Percentiles rank a stretch among this genome's conserved stretches.
Evolutionary conservation across 1,140 invertebrate species (phyloP).

Genomic region (Drosophila kepulauana): DNA sequence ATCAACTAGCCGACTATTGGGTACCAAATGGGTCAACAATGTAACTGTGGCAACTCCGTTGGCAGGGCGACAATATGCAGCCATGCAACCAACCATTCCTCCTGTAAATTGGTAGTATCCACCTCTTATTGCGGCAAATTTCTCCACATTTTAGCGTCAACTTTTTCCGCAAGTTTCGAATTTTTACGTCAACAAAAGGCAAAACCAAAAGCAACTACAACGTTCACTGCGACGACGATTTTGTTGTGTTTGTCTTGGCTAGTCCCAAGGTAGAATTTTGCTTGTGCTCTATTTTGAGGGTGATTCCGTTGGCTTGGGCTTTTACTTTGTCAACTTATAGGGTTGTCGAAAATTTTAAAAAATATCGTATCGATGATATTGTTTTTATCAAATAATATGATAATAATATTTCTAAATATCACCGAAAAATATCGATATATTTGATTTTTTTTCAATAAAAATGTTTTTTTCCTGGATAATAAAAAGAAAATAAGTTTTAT

Average conservation of each 20-base stretch:
- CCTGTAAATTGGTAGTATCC: constrained; percentile 37
- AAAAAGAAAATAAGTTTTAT: too few relatives aligned
- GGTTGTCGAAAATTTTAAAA: too few relatives aligned
- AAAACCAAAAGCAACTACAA: constrained; percentile 71
- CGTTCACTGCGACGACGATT: constrained; percentile 44
- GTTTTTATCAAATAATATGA: too few relatives aligned
- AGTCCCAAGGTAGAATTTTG: constrained; percentile 61
- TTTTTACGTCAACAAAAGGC: constrained; percentile 77
- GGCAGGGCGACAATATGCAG: constrained; percentile 23
- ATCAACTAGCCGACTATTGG: constrained; percentile 69
- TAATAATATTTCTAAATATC: too few relatives aligned
- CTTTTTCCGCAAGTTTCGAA: constrained; percentile 79
- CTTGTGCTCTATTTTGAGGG: neutral
- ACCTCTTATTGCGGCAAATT: constrained; percentile 74
- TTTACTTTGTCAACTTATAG: too few relatives aligned
- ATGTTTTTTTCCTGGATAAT: too few relatives aligned
- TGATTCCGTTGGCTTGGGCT: constrained; percentile 17
- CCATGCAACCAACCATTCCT: constrained; percentile 21
- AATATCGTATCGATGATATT: too few relatives aligned
- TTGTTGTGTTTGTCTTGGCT: constrained; percentile 75
- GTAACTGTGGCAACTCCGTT: constrained; percentile 40
- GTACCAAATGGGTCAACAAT: constrained; percentile 74
- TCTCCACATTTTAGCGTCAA: constrained; percentile 82
- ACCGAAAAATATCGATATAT: too few relatives aligned
- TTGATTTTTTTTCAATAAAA: too few relatives aligned